Conservation (phyloP, 1,140 invertebrate genomes). For the Rhizoglyphus robini region DNA sequence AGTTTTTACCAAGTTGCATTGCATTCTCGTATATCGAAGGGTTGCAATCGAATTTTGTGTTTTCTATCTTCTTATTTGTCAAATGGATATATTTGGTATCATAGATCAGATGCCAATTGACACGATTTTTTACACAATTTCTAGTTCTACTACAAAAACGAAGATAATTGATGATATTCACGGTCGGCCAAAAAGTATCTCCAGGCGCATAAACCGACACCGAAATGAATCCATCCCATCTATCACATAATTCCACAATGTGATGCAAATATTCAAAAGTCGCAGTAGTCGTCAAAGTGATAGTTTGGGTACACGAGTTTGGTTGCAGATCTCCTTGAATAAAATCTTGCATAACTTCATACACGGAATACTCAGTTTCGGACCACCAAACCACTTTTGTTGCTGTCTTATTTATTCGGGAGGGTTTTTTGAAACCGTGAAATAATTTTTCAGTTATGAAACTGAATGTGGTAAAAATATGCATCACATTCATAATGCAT, state of each 20-base stretch:
- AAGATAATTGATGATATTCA: conserved; percentile 45
- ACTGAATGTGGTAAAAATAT: too few relatives aligned
- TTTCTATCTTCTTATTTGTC: not conserved
- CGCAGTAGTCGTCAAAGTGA: too few relatives aligned
- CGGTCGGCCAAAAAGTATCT: conserved; percentile 45
- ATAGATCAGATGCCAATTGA: conserved; percentile 29
- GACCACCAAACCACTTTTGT: too few relatives aligned
- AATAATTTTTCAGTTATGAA: too few relatives aligned
- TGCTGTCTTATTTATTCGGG: too few relatives aligned
- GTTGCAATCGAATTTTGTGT: not conserved
- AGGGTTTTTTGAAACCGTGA: too few relatives aligned
- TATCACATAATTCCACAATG: conserved; percentile 59
- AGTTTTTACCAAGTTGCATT: not conserved
- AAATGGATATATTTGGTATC: conserved; percentile 21
- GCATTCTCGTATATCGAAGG: not conserved
- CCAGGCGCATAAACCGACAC: conserved; percentile 60
- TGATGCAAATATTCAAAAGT: conserved; percentile 81
- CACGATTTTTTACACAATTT: conserved; percentile 22
- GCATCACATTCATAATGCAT: too few relatives aligned
- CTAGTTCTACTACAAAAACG: conserved; percentile 34
- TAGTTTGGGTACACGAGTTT: too few relatives aligned
- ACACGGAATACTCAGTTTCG: too few relatives aligned
- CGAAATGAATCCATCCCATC: conserved; percentile 55
- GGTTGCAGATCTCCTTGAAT: too few relatives aligned
- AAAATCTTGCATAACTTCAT: too few relatives aligned